Conservation (phyloP, 2,888 invertebrate genomes). For the Phortica magna region DNA sequence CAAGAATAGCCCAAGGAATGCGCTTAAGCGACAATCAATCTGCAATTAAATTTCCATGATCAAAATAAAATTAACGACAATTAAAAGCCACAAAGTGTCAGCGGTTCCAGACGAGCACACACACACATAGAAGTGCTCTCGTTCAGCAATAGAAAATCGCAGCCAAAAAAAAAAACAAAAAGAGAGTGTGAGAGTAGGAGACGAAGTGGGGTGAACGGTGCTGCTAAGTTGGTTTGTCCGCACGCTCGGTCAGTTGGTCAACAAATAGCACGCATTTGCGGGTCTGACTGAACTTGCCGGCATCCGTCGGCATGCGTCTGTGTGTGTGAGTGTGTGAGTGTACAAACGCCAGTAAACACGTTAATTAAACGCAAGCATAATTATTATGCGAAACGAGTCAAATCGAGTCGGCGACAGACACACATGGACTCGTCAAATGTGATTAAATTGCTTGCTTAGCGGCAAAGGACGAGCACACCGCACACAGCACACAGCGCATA, state of each 20-base stretch:
- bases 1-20: slow-evolving; percentile 1
- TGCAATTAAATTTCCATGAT: slow-evolving; percentile 60
- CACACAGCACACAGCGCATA: background rate
- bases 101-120: slow-evolving; percentile 41
- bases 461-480: background rate
- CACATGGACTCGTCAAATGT: slow-evolving; percentile 43
- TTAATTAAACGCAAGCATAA: slow-evolving; percentile 64
- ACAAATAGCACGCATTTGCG: slow-evolving; percentile 39
- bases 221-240: background rate
- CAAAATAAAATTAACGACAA: slow-evolving; percentile 59
- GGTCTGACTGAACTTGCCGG: slow-evolving; percentile 31
- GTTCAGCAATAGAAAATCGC: background rate
- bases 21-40: slow-evolving; percentile 46
- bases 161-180: background rate
- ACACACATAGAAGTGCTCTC: background rate
- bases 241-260: slow-evolving; percentile 56
- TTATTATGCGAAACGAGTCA: slow-evolving; percentile 52
- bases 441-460: slow-evolving; percentile 52
- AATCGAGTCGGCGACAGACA: slow-evolving; percentile 37
- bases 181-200: background rate
- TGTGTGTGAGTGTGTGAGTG: slow-evolving; percentile 28
- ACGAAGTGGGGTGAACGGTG: background rate
- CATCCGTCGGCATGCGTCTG: slow-evolving; percentile 32
- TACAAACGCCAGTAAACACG: slow-evolving; percentile 53
- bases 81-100: slow-evolving; percentile 49